phyloP scores from a whole-genome alignment of 35 echinoderm and acorn worm species.

The Ophiothrix spiculata region DNA sequence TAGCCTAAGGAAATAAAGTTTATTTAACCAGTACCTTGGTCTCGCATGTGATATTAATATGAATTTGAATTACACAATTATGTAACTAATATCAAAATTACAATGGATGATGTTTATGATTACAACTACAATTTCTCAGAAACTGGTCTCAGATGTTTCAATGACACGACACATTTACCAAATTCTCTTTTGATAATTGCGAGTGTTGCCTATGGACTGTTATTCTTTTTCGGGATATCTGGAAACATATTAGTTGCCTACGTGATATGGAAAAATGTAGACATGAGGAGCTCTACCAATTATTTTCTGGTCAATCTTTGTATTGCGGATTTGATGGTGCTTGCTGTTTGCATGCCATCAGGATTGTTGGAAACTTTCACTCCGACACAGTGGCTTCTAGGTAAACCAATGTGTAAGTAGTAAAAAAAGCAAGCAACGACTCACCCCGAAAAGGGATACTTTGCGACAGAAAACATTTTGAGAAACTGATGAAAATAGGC shows the following conservation, averaged over 20 bases:
- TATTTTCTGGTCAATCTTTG: constrained; percentile 90
- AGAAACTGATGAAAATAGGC: no score
- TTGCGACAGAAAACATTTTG: no score
- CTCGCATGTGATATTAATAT: no score
- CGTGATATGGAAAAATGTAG: constrained; percentile 74
- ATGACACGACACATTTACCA: background rate
- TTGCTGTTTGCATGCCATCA: constrained; percentile 78
- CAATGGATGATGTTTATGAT: no score
- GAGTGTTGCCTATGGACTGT: constrained; percentile 46
- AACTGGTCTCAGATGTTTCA: no score
- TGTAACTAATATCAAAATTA: no score
- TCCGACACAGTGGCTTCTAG: constrained; percentile 48
- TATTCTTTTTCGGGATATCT: constrained; percentile 69
- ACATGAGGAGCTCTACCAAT: constrained; percentile 94
- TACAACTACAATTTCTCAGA: no score
- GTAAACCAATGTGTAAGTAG: constrained; percentile 94
- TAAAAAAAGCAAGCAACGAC: no score
- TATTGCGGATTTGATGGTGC: constrained; percentile 78
- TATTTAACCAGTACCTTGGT: no score
- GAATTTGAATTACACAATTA: no score
- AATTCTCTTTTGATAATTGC: constrained; percentile 23
- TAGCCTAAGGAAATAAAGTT: no score
- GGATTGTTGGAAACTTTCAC: constrained; percentile 66
- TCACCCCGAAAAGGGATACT: no score
- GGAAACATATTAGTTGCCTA: constrained; percentile 80